Percentiles rank a stretch among this genome's conserved stretches.
Conservation (phyloP, 2,113 vertebrate genomes). For the Panthera tigris region DNA sequence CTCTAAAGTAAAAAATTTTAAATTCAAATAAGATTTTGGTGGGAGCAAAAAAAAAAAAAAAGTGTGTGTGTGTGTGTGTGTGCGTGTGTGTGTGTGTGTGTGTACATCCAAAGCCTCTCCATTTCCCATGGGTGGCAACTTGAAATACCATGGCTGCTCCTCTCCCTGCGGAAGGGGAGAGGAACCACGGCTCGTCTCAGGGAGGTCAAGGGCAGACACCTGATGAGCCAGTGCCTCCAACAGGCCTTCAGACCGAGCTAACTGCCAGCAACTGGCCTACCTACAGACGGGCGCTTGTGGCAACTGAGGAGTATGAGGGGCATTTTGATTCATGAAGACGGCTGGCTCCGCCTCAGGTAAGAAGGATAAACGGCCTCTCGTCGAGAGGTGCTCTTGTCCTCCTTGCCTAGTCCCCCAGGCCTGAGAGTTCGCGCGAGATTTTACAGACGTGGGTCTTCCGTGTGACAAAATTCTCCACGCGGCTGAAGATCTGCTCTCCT, state of each 20-base stretch:
- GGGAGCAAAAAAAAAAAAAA: not conserved
- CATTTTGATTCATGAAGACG: not conserved
- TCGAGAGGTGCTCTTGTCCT: not conserved
- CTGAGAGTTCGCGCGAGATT: not conserved
- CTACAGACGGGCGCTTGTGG: not conserved
- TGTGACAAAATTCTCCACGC: not conserved
- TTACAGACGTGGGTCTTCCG: not conserved
- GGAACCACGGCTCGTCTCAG: not conserved
- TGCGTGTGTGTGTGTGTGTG: not conserved
- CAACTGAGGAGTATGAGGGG: not conserved
- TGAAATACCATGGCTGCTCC: not conserved
- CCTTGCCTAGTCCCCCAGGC: not conserved
- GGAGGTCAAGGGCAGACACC: not conserved
- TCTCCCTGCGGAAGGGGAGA: not conserved
- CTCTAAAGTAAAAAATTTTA: not conserved
- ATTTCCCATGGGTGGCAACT: not conserved
- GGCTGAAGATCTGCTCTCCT: not conserved
- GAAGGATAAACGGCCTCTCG: not conserved
- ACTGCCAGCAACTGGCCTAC: not conserved
- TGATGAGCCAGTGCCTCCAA: not conserved
- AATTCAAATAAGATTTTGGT: not conserved
- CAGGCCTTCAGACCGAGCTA: not conserved
- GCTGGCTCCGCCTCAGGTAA: not conserved
- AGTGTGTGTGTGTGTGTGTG: not conserved
- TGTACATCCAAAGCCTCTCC: not conserved